phyloP scores from a whole-genome alignment of 1,140 invertebrate species.

The Hesperophylax magnus region DNA sequence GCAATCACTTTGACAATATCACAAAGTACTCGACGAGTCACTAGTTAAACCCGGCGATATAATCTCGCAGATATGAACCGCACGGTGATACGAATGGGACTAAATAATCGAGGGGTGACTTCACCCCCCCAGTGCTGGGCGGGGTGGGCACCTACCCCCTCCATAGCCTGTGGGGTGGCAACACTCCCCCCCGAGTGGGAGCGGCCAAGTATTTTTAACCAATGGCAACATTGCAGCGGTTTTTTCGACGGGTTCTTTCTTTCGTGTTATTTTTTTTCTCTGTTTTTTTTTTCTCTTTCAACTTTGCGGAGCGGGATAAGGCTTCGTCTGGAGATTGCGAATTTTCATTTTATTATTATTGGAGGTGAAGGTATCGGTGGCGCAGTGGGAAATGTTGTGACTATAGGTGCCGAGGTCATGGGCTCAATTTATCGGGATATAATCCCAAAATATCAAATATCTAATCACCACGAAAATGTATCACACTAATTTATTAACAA shows the following conservation, averaged over 20 bases:
- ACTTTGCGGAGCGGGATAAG: neutral
- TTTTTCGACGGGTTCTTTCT: conserved; percentile 5
- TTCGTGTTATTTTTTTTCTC: neutral
- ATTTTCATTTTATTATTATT: conserved; percentile 1
- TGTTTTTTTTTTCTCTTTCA: neutral
- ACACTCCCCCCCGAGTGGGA: neutral
- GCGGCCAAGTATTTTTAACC: conserved; percentile 15
- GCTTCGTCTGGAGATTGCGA: neutral
- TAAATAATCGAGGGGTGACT: neutral
- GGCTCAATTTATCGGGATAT: too few relatives aligned
- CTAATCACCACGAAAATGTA: too few relatives aligned
- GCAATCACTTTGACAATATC: too few relatives aligned
- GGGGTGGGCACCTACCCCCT: too few relatives aligned
- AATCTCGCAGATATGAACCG: neutral
- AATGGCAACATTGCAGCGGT: conserved; percentile 2
- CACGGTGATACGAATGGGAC: neutral
- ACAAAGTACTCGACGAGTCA: too few relatives aligned
- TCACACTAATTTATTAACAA: too few relatives aligned
- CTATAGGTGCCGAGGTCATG: too few relatives aligned
- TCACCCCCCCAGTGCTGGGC: too few relatives aligned
- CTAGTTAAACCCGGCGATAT: too few relatives aligned
- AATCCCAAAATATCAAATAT: too few relatives aligned
- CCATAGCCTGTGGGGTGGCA: neutral
- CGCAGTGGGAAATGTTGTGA: too few relatives aligned
- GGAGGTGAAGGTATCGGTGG: too few relatives aligned